Conservation (phyloP, 1,140 invertebrate genomes). For the Pseudomyrmex gracilis region DNA sequence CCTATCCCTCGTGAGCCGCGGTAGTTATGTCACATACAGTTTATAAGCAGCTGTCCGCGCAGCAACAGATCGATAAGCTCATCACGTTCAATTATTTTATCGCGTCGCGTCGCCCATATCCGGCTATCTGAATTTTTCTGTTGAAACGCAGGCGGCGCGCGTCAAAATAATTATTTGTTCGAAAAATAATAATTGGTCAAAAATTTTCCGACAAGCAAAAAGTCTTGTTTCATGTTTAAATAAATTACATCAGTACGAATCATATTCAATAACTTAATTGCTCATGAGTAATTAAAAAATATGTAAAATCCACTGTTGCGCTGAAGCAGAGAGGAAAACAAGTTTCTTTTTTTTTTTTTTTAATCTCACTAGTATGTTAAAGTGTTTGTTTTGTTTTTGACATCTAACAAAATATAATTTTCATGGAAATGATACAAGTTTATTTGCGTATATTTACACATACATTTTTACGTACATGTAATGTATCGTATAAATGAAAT, state of each 20-base stretch:
- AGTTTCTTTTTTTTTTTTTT: neutral
- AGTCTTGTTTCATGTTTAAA: neutral
- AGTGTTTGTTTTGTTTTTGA: conserved; percentile 12
- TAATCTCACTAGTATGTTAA: neutral
- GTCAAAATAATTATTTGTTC: conserved; percentile 33
- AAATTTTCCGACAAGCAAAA: neutral
- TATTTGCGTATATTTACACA: neutral
- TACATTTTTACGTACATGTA: neutral
- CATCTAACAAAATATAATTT: conserved; percentile 16
- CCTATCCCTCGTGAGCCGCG: conserved; percentile 7
- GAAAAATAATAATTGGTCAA: neutral
- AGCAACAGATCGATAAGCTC: conserved; percentile 56
- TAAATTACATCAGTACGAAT: neutral
- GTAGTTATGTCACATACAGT: conserved; percentile 46
- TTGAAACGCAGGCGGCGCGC: neutral
- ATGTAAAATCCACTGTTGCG: neutral
- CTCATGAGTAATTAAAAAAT: neutral
- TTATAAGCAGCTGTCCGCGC: conserved; percentile 51
- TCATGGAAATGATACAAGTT: conserved; percentile 12
- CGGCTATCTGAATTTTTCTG: neutral
- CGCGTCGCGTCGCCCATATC: neutral
- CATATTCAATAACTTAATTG: conserved; percentile 20
- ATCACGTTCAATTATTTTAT: conserved; percentile 65
- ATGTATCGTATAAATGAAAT: conserved; percentile 32
- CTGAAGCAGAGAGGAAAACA: conserved; percentile 3